Base-by-base conservation (phyloP, 2,888 invertebrate genomes). In the Caenorhabditis sp. region DNA sequence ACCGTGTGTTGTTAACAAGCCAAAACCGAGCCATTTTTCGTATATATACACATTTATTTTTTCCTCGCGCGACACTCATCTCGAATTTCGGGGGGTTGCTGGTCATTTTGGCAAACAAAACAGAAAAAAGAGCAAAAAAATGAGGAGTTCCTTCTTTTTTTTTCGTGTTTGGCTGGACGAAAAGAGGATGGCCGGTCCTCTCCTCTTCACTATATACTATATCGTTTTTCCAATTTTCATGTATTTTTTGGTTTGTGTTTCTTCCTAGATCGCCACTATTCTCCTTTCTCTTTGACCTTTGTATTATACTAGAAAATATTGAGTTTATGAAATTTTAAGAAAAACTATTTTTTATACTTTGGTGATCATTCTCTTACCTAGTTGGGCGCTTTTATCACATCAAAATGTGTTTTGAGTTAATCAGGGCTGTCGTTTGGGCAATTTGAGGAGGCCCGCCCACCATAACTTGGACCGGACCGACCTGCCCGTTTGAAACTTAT, bases 181-280 rank as follows among this genome's bases (percentile, higher is more conserved):
- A 31, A 31, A 31, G 31, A 31, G 31, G 31, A 31, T 31, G 31
- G 31, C 43, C 43, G 14, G 43, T 17, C 14, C 43, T 36, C 36
- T 12, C 6, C 12, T 43, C 17, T 43, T 43, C 21, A 51, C 51
- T 23, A 51, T 23, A 51, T 19, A 51, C 51, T 23, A 51, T 51
- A 51, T 51, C 51, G 51, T 51, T 51, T 51, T 51, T 51, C 51
- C 17, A n/a, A n/a, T 50, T 50, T 51, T 51, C 5, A 8, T 21
- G 51, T 51, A 21, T 23, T 21, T 51, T 51, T 51, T n/a, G 21
- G 19, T 51, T 51, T 51, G 2, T 21, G 21, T 23, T 51, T 43
- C 17, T 10, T 12, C 12, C 36, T 36, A 8, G 14, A 43, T 43
- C 10, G 12, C 17, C 14, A 17, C 3, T 43, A 36, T 5, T 36